Percentiles rank a stretch among this genome's conserved stretches.
Evolutionary conservation across 2,797 vertebrate genomes (phyloP).

Genomic region (Sebastes dallii): DNA sequence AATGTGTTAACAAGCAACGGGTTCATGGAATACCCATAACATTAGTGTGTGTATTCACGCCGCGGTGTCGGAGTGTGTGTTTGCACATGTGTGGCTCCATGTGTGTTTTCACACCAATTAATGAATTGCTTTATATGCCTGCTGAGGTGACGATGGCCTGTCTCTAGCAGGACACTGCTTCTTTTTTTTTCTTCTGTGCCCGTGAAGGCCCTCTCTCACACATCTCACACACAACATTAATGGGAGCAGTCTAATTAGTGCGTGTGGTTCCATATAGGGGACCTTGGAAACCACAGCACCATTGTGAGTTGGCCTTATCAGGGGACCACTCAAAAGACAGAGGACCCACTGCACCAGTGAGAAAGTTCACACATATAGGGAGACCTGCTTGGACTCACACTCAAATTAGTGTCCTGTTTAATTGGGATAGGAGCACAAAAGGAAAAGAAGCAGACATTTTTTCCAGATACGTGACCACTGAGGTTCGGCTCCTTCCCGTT

Average conservation of each 20-base stretch:
- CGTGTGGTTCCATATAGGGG: slow-evolving; percentile 53
- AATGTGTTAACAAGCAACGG: slow-evolving; percentile 78
- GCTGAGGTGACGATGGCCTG: slow-evolving; percentile 77
- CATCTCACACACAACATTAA: slow-evolving; percentile 73
- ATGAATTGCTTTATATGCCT: slow-evolving; percentile 78
- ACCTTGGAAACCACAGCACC: slow-evolving; percentile 50
- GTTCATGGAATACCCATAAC: slow-evolving; percentile 67
- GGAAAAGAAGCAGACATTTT: slow-evolving; percentile 3
- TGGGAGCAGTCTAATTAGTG: slow-evolving; percentile 75
- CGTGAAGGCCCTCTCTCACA: slow-evolving; percentile 55
- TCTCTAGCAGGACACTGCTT: slow-evolving; percentile 59
- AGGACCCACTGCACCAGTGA: slow-evolving; percentile 41
- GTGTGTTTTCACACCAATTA: slow-evolving; percentile 83
- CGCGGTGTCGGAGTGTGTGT: slow-evolving; percentile 51
- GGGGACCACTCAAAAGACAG: slow-evolving; percentile 45
- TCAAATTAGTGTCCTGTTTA: slow-evolving; percentile 55
- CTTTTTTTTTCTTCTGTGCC: slow-evolving; percentile 23
- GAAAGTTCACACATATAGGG: slow-evolving; percentile 63
- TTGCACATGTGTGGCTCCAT: slow-evolving; percentile 35
- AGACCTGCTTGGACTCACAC: slow-evolving; percentile 28
- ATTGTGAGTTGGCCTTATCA: slow-evolving; percentile 68
- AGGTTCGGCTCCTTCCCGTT: slow-evolving; percentile 42
- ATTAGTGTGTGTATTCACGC: slow-evolving; percentile 58
- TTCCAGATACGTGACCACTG: slow-evolving; percentile 44
- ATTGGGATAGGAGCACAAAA: slow-evolving; percentile 28